Percentiles rank a stretch among this genome's conserved stretches.
Conservation (phyloP, 1,140 invertebrate species). For the Drosophila orosa region DNA sequence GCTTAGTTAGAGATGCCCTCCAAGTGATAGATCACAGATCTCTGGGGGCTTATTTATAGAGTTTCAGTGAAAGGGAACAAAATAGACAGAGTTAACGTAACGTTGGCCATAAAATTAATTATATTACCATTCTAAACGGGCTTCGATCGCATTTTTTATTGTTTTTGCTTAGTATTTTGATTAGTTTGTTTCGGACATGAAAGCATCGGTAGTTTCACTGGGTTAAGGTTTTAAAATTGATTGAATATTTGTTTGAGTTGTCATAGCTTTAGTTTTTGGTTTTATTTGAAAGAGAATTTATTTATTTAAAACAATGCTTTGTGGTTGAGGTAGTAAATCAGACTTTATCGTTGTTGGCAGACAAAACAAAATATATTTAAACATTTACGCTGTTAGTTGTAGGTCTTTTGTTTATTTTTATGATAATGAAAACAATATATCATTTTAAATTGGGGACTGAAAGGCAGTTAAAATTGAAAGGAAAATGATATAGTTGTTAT, state of each 20-base stretch:
- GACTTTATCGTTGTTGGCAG: background rate
- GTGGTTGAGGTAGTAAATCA: background rate
- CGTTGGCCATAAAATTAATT: slow-evolving; percentile 47
- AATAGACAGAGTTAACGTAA: slow-evolving; percentile 13
- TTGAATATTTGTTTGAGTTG: slow-evolving; percentile 31
- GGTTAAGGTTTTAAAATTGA: slow-evolving; percentile 25
- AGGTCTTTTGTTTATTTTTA: background rate
- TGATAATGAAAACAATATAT: slow-evolving; percentile 3
- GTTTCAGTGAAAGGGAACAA: slow-evolving; percentile 33
- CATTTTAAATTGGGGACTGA: background rate
- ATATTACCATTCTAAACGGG: slow-evolving; percentile 44
- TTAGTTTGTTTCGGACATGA: slow-evolving; percentile 15
- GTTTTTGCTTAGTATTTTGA: slow-evolving; percentile 26
- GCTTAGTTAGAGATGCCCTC: slow-evolving; percentile 18
- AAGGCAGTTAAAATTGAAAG: background rate
- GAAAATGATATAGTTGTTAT: background rate
- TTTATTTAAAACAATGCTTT: slow-evolving; percentile 2
- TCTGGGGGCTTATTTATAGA: slow-evolving; percentile 32
- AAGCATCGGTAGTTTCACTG: slow-evolving; percentile 7
- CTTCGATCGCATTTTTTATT: slow-evolving; percentile 21
- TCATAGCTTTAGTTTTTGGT: background rate
- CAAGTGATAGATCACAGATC: slow-evolving; percentile 36
- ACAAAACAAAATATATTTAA: background rate
- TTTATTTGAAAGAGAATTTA: background rate
- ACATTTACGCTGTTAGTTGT: background rate